Evolutionary conservation across 2,888 invertebrate genomes (phyloP).

Genomic region (Eulithis prunata): DNA sequence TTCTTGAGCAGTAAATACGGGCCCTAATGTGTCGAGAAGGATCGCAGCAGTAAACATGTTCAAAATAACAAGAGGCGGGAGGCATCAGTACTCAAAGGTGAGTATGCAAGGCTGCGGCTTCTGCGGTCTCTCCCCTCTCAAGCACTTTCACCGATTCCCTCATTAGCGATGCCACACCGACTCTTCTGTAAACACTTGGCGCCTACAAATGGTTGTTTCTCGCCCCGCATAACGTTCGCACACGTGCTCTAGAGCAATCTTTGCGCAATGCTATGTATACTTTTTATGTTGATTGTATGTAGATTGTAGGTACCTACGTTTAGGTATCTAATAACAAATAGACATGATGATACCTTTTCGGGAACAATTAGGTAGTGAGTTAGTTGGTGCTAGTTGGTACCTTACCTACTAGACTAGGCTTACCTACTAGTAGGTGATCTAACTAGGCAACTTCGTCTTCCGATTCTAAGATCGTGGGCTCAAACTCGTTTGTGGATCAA

Average conservation of each 20-base stretch:
- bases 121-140: constrained; percentile 57
- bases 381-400: no score
- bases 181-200: constrained; percentile 73
- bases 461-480: no score
- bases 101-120: constrained; percentile 50
- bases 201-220: constrained; percentile 70
- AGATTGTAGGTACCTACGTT: no score
- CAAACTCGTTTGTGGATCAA: no score
- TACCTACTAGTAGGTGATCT: no score
- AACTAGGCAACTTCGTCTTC: no score
- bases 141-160: constrained; percentile 71
- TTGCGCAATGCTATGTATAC: constrained; percentile 37
- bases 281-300: no score
- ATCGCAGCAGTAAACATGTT: constrained; percentile 45
- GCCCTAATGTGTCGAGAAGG: background rate
- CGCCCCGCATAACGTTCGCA: constrained; percentile 50
- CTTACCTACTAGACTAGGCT: no score
- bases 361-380: no score
- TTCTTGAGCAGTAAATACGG: no score
- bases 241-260: constrained; percentile 50
- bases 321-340: no score
- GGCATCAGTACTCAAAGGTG: constrained; percentile 44
- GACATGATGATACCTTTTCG: no score
- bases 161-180: constrained; percentile 73
- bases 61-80: constrained; percentile 48